Percentiles rank a stretch among this genome's conserved stretches.
Conservation (phyloP, 35 echinoderm and acorn worm species). For the Apostichopus japonicus region DNA sequence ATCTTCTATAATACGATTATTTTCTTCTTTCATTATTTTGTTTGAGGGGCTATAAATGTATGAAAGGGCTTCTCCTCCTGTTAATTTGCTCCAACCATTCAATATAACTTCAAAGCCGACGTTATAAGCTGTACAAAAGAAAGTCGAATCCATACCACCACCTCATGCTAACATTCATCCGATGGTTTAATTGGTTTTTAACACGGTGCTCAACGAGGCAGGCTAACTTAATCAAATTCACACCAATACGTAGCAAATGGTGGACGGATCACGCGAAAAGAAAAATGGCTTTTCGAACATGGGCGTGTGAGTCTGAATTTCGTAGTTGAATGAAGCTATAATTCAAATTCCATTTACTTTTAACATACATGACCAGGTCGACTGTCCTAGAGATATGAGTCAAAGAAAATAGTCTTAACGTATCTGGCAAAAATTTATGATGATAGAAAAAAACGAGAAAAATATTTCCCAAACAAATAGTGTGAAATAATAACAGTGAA, state of each 20-base stretch:
- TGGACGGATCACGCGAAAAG: background rate
- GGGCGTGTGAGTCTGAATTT: constrained; percentile 24
- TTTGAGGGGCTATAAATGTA: background rate
- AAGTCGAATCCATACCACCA: background rate
- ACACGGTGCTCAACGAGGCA: constrained; percentile 26
- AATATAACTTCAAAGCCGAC: background rate
- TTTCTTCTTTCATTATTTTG: too few species aligned
- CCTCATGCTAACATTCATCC: background rate
- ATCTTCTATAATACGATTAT: background rate
- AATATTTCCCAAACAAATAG: too few species aligned
- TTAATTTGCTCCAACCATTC: background rate
- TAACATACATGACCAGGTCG: background rate
- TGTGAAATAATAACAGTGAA: too few species aligned
- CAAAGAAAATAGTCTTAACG: too few species aligned
- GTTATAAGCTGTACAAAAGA: background rate
- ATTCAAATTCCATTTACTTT: constrained; percentile 5
- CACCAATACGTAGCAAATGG: background rate
- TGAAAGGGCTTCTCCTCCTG: background rate
- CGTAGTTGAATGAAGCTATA: background rate
- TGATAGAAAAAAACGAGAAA: too few species aligned
- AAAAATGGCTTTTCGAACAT: constrained; percentile 17
- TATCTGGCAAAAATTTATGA: too few species aligned
- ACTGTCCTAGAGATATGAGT: background rate
- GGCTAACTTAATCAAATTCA: constrained; percentile 44
- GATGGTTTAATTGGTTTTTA: constrained; percentile 34